phyloP scores from a whole-genome alignment of 1,140 invertebrate genomes.

The Olivierus martensii region DNA sequence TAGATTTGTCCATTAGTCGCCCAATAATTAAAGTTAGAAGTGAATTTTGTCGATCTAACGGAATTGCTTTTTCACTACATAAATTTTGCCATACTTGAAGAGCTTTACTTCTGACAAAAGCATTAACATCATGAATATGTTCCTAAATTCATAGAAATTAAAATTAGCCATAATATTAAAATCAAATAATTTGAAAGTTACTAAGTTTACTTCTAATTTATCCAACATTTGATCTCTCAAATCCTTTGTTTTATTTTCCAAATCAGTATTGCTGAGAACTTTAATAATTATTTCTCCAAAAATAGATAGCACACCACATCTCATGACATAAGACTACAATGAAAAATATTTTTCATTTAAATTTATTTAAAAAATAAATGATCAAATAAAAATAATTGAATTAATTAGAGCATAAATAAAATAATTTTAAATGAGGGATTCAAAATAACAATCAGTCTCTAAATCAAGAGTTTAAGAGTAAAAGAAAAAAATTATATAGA shows the following conservation, averaged over 20 bases:
- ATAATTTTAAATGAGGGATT: too few relatives aligned
- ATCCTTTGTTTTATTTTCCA: constrained; percentile 45
- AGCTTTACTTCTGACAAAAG: constrained; percentile 61
- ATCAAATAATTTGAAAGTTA: background rate
- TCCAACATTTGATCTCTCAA: constrained; percentile 54
- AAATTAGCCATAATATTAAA: background rate
- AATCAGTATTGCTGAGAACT: constrained; percentile 48
- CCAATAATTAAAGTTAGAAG: constrained; percentile 46
- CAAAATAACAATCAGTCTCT: too few relatives aligned
- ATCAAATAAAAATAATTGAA: too few relatives aligned
- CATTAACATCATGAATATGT: constrained; percentile 64
- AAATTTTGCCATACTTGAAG: constrained; percentile 59
- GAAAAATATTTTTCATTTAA: too few relatives aligned
- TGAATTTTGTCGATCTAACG: constrained; percentile 44
- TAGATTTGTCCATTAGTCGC: constrained; percentile 58
- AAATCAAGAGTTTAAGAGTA: too few relatives aligned
- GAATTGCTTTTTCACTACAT: constrained; percentile 53
- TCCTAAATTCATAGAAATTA: constrained; percentile 27
- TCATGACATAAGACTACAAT: constrained; percentile 43
- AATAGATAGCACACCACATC: constrained; percentile 61
- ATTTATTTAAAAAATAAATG: too few relatives aligned
- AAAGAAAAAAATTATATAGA: too few relatives aligned
- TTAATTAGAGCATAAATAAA: too few relatives aligned
- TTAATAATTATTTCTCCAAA: constrained; percentile 57
- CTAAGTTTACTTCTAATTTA: constrained; percentile 49